Conservation (phyloP, 2,797 vertebrate genomes). For the Acrocephalus scirpaceus region DNA sequence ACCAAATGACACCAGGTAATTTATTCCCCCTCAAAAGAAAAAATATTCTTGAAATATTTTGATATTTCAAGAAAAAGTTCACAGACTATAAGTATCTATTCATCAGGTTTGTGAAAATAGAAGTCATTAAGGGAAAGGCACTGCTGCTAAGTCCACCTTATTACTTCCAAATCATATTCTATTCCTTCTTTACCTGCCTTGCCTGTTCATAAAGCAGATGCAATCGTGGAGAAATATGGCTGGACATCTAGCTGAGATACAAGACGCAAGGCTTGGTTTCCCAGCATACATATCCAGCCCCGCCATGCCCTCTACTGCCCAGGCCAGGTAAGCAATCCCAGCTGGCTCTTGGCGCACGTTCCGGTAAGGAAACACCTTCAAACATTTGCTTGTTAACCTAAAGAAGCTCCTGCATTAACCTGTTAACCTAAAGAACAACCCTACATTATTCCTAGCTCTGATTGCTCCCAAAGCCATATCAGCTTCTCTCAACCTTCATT, state of each 20-base stretch:
- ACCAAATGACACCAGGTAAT: neutral
- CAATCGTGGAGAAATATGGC: neutral
- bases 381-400: neutral
- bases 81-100: neutral
- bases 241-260: neutral
- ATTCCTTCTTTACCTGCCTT: neutral
- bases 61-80: conserved; percentile 44
- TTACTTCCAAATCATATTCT: neutral
- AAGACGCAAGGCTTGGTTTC: neutral
- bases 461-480: neutral
- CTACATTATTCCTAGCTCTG: neutral
- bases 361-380: neutral
- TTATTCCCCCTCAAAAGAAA: neutral
- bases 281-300: neutral
- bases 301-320: neutral
- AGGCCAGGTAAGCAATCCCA: neutral
- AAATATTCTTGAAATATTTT: conserved; percentile 27
- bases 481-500: neutral
- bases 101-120: neutral
- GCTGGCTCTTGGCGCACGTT: neutral
- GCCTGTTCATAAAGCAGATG: neutral
- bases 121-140: conserved; percentile 2
- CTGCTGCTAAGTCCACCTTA: neutral
- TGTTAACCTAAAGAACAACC: neutral
- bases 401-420: neutral